Evolutionary conservation across 2,113 vertebrate genomes (phyloP).

Genomic region (Nothobranchius furzeri): DNA sequence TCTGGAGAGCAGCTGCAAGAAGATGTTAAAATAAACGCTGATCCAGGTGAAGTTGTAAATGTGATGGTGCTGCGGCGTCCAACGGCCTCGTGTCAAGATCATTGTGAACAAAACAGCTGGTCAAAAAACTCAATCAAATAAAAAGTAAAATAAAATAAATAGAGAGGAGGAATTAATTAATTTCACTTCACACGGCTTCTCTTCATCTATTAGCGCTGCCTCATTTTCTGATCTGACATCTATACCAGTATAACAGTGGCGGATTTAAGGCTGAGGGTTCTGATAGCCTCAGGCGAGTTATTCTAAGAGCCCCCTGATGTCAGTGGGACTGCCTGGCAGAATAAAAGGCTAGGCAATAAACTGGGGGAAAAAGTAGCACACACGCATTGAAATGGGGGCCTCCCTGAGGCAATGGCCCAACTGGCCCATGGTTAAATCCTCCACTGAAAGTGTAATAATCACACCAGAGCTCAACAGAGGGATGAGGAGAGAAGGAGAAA

Average conservation of each 20-base stretch:
- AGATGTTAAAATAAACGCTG: not conserved
- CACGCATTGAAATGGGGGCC: constrained; percentile 81
- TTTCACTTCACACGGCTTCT: constrained; percentile 57
- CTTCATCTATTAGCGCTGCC: constrained; percentile 60
- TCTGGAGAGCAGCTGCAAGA: not conserved
- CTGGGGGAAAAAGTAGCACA: constrained; percentile 78
- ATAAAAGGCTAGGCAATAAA: constrained; percentile 86
- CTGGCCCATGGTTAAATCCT: constrained; percentile 86
- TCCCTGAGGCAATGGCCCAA: constrained; percentile 85
- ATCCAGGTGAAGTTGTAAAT: not conserved
- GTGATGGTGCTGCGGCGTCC: not conserved
- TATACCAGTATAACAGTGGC: constrained; percentile 70
- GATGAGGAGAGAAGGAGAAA: constrained; percentile 54
- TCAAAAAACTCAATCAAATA: constrained; percentile 1
- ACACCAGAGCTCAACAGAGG: constrained; percentile 77
- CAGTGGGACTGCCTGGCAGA: constrained; percentile 84
- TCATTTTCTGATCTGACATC: constrained; percentile 77
- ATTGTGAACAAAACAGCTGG: not conserved
- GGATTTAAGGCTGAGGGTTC: constrained; percentile 84
- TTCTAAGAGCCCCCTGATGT: constrained; percentile 84
- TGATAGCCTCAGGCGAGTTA: constrained; percentile 82
- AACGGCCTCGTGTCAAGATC: not conserved
- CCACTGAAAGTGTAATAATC: constrained; percentile 86
- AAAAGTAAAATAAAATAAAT: constrained; percentile 28
- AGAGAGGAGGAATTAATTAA: constrained; percentile 31